Percentiles rank a stretch among this genome's conserved stretches.
Evolutionary conservation across 2,113 vertebrate genomes (phyloP).

Genomic region (Apistogramma diplotaenia): DNA sequence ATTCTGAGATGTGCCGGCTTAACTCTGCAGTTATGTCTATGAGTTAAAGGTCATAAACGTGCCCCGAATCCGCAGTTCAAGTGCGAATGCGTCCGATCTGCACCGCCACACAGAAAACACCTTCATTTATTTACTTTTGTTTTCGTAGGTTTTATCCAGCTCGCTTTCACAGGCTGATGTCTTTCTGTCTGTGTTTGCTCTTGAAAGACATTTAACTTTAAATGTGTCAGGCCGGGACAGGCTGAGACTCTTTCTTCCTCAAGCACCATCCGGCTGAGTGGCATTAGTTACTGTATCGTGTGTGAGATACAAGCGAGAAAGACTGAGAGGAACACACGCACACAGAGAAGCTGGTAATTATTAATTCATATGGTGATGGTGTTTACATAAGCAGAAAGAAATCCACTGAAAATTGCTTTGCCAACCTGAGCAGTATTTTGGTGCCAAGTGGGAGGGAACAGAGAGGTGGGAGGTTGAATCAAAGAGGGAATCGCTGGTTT

Average conservation of each 20-base stretch:
- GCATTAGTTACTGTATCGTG: neutral
- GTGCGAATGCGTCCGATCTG: neutral
- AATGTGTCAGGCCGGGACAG: neutral
- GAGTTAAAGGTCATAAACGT: constrained; percentile 1
- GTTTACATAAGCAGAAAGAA: neutral
- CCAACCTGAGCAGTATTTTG: neutral
- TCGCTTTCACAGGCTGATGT: rapidly evolving
- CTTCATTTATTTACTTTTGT: neutral
- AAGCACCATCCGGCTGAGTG: too few species aligned
- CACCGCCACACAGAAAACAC: neutral
- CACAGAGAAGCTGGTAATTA: neutral
- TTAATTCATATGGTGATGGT: neutral
- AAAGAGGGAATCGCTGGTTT: neutral
- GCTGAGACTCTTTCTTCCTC: neutral
- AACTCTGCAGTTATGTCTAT: constrained; percentile 4
- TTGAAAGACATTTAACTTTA: rapidly evolving
- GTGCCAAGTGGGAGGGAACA: neutral
- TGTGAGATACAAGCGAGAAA: rapidly evolving
- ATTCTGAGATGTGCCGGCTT: constrained; percentile 15
- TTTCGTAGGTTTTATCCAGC: neutral
- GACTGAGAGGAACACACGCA: neutral
- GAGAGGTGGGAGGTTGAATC: neutral
- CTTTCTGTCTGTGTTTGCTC: neutral
- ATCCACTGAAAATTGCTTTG: neutral
- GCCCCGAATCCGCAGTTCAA: constrained; percentile 4